These are phyloP conservation scores for Onychomys arenicola DNA, from an alignment of 2,797 vertebrate genomes.

Conservation along the genomic window DNA sequence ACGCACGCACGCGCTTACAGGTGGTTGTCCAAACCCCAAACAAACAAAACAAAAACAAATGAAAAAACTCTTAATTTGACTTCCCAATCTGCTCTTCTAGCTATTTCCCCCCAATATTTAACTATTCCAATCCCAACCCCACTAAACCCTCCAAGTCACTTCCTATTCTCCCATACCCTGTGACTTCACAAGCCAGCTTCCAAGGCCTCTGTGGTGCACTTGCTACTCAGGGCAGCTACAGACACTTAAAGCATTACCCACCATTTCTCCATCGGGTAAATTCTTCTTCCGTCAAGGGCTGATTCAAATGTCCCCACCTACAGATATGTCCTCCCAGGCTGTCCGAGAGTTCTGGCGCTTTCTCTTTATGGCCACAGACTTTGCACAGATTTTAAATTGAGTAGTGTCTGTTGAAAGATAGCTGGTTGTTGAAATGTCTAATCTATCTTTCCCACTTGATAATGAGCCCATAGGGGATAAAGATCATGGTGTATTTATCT, in stretches of 20 bases:
- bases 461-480: constrained; percentile 20
- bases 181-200: background rate
- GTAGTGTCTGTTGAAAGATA: constrained; percentile 43
- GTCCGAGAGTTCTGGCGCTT: background rate
- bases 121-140: too few relatives aligned
- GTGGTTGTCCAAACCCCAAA: background rate
- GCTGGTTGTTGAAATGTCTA: constrained; percentile 52
- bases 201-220: background rate
- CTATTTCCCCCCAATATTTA: background rate
- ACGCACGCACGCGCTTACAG: background rate
- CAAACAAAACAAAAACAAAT: background rate
- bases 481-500: constrained; percentile 46
- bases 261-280: background rate
- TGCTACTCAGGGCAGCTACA: background rate
- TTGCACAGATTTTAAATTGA: constrained; percentile 45
- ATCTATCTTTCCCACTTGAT: constrained; percentile 50
- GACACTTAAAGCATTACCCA: background rate
- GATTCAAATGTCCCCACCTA: background rate
- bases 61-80: background rate
- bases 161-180: background rate
- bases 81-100: background rate
- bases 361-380: background rate
- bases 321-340: background rate
- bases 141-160: background rate
- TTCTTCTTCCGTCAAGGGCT: background rate